These are phyloP conservation scores for Bubalus kerabau DNA, from an alignment of 2,113 vertebrate genomes.

Conservation along the genomic window DNA sequence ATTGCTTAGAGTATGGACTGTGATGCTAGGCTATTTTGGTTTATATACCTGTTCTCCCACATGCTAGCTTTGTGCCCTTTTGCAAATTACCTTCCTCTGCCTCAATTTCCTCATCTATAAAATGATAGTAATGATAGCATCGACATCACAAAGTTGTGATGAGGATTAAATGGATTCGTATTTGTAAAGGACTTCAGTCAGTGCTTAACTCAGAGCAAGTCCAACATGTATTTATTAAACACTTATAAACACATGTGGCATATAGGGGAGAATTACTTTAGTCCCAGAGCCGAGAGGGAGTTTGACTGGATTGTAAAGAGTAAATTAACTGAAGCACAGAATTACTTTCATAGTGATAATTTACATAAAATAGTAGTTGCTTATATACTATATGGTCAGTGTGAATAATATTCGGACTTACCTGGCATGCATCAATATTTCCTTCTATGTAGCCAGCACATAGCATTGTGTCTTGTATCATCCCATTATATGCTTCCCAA, in stretches of 20 bases:
- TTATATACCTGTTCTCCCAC: not conserved
- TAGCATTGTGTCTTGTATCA: constrained; percentile 81
- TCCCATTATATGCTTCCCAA: constrained; percentile 57
- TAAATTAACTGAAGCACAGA: not conserved
- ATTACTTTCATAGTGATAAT: not conserved
- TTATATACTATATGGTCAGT: not conserved
- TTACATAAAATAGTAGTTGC: not conserved
- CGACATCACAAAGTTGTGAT: not conserved
- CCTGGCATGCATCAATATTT: constrained; percentile 88
- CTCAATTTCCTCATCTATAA: not conserved
- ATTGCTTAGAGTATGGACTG: not conserved
- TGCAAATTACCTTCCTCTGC: not conserved
- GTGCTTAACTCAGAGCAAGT: not conserved
- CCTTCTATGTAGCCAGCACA: constrained; percentile 85
- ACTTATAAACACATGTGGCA: not conserved
- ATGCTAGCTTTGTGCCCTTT: not conserved
- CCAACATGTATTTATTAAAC: not conserved
- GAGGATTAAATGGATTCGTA: not conserved
- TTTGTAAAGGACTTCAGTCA: not conserved
- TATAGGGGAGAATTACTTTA: constrained; percentile 49
- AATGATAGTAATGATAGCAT: not conserved
- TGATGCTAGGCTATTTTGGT: not conserved
- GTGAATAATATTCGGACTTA: constrained; percentile 48
- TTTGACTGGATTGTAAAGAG: not conserved
- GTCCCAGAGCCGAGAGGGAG: constrained; percentile 69